Base-by-base conservation (phyloP, 2,888 invertebrate species). In the Spatulosminthurus flaviceps region DNA sequence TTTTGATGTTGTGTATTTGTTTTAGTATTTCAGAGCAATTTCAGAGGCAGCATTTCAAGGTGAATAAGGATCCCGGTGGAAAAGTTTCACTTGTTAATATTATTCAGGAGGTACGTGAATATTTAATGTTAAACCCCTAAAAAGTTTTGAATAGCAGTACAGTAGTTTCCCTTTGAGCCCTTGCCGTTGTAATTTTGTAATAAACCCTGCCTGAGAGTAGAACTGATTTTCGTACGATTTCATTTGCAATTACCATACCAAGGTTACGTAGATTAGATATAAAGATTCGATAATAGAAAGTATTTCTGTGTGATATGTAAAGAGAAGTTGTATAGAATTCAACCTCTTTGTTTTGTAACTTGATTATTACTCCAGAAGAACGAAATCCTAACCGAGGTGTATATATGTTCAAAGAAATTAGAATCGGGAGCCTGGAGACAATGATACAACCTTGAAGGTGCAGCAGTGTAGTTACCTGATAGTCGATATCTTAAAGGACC, bases 391-490 rank as follows among this genome's bases (percentile, higher is more conserved):
- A 51, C 5, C 16, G 51, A 51, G 51, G 51, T 51, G n/a, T 51
- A 16, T 51, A 9, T 51, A 51, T 51, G 41, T 13, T n/a, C n/a
- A 34, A 34, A 34, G 34, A 34, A 34, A 51, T 51, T 51, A 19
- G 51, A 51, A 51, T 34, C 34, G 51, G n/a, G 51, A 51, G 51
- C 7, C 51, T 51, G 51, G 51, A 51, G 51, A 51, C 51, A 51
- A 51, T 51, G n/a, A n/a, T 5, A 51, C 51, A 51, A 51, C 51
- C 51, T 51, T 51, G 51, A 51, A 51, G 51, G n/a, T n/a, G n/a
- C 51, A 2, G 51, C 16, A 9, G 34, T 34, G 34, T 34, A 9
- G 34, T 34, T 34, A 34, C n/a, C 16, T 13, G 51, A 51, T 51
- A 51, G 16, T n/a, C 2, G 7, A 9, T n/a, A n/a, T 51, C 51